phyloP scores from a whole-genome alignment of 2,888 invertebrate species.

The Clistopyga incitator region DNA sequence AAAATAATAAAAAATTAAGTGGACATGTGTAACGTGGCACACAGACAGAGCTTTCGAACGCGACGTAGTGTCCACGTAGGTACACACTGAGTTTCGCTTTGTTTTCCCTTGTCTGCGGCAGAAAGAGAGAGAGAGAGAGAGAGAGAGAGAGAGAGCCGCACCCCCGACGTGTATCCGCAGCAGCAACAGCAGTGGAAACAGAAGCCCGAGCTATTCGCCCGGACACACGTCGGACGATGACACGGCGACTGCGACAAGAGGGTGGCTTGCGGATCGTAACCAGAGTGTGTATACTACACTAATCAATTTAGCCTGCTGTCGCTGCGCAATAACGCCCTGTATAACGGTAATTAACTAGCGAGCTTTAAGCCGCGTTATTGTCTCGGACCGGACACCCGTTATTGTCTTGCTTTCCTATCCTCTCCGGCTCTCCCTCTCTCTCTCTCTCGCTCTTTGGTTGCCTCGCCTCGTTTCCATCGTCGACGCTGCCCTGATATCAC shows the following conservation, averaged over 20 bases:
- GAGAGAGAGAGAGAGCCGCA: conserved; percentile 21
- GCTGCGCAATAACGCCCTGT: conserved; percentile 36
- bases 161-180: conserved; percentile 22
- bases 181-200: conserved; percentile 27
- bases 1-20: not conserved
- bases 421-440: conserved; percentile 4
- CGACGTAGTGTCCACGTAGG: not conserved
- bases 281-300: conserved; percentile 13
- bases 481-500: conserved; percentile 35
- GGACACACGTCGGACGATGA: conserved; percentile 38
- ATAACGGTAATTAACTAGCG: conserved; percentile 58
- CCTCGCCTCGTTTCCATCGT: conserved; percentile 18
- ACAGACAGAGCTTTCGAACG: not conserved
- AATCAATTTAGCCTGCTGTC: conserved; percentile 52
- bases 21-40: not conserved
- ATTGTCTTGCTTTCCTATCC: conserved; percentile 45
- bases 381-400: conserved; percentile 56
- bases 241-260: conserved; percentile 20
- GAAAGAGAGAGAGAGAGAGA: conserved; percentile 13
- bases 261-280: conserved; percentile 18
- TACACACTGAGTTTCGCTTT: conserved; percentile 14
- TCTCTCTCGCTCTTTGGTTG: not conserved
- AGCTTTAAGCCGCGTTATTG: conserved; percentile 49
- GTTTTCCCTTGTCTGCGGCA: conserved; percentile 22
- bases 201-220: conserved; percentile 22